Evolutionary conservation across 2,797 vertebrate species (phyloP).

Genomic region (Muscicapa comitata): DNA sequence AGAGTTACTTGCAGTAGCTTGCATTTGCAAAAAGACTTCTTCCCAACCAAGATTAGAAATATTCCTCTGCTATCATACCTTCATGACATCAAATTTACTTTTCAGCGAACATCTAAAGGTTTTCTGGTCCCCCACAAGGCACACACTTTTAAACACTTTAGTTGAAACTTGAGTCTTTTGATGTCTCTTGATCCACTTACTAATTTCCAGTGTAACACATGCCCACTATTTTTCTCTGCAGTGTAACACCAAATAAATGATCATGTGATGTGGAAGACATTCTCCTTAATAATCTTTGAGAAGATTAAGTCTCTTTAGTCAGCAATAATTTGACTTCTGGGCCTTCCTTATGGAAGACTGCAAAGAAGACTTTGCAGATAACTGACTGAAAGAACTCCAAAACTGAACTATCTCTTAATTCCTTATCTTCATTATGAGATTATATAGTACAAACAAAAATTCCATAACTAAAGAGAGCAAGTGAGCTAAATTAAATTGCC

Average conservation of each 20-base stretch:
- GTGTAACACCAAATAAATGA: neutral
- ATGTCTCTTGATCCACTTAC: neutral
- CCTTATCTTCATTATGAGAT: neutral
- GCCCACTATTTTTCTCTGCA: neutral
- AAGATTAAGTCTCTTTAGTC: neutral
- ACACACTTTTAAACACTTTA: neutral
- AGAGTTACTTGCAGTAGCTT: neutral
- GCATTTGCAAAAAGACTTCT: neutral
- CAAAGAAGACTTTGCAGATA: neutral
- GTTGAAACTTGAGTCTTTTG: neutral
- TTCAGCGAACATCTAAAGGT: neutral
- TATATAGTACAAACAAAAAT: neutral
- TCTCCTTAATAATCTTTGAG: neutral
- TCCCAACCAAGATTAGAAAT: neutral
- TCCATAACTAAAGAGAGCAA: neutral
- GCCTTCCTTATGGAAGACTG: neutral
- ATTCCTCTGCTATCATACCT: neutral
- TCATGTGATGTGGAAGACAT: neutral
- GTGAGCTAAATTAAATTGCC: neutral
- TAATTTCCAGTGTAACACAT: neutral
- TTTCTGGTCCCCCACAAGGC: neutral
- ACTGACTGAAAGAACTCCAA: neutral
- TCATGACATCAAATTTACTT: neutral
- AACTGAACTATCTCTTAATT: neutral
- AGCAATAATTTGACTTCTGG: neutral